These are phyloP conservation scores for Chaetophractus vellerosus DNA, from an alignment of 2,797 vertebrate species.

Conservation along the genomic window DNA sequence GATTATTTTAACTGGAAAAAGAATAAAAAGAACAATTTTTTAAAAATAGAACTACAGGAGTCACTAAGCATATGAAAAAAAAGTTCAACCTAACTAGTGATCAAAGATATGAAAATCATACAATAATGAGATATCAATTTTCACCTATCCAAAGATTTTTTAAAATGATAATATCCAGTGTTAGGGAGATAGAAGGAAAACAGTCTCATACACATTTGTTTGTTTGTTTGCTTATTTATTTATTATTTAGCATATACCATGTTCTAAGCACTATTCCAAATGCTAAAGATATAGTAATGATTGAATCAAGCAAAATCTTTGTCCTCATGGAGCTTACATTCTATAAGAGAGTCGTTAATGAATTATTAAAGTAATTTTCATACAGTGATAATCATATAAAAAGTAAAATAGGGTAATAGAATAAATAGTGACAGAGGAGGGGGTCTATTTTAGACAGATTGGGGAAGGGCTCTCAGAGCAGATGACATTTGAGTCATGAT, in stretches of 20 bases:
- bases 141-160: conserved; percentile 14
- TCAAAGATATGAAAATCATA: neutral
- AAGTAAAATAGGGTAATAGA: neutral
- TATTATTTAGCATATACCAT: neutral
- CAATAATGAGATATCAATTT: conserved; percentile 8
- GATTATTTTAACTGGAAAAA: neutral
- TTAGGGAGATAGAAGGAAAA: conserved; percentile 11
- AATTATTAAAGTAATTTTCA: conserved; percentile 38
- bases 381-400: neutral
- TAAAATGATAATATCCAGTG: neutral
- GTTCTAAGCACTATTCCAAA: neutral
- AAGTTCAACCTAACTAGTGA: conserved; percentile 1
- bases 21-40: conserved; percentile 26
- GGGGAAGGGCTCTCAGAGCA: neutral
- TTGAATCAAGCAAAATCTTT: conserved; percentile 36
- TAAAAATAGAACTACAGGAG: neutral
- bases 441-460: neutral
- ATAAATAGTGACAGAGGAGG: neutral
- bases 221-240: neutral
- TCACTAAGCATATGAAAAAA: neutral
- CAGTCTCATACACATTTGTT: neutral
- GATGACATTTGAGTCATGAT: neutral
- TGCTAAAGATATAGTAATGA: neutral
- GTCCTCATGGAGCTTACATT: neutral
- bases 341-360: neutral